Evolutionary conservation across 2,797 vertebrate species (phyloP).

Genomic region (Hapalemur alaotrensis): DNA sequence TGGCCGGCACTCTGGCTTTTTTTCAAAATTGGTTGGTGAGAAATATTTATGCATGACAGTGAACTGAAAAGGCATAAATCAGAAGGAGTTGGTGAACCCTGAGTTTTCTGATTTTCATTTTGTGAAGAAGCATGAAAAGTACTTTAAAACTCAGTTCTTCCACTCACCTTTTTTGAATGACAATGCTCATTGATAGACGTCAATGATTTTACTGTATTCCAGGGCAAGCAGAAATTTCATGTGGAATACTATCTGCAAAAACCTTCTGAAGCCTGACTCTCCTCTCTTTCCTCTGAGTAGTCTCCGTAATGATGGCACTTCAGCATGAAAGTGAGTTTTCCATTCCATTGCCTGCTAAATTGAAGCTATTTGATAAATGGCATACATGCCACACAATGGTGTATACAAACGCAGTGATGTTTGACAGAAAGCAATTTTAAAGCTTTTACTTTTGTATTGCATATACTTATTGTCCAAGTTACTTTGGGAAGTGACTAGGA

Average conservation of each 20-base stretch:
- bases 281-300: not conserved
- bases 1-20: not conserved
- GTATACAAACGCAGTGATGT: not conserved
- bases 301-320: not conserved
- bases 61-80: not conserved
- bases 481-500: not conserved
- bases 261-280: not conserved
- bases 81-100: not conserved
- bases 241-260: not conserved
- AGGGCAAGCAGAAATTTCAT: not conserved
- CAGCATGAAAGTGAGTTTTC: conserved; percentile 31
- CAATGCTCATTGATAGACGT: not conserved
- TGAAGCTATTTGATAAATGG: conserved; percentile 25
- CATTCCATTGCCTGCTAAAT: conserved; percentile 31
- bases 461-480: not conserved
- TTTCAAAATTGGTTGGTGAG: conserved; percentile 1
- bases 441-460: conserved; percentile 22
- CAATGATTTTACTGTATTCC: not conserved
- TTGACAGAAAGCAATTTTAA: conserved; percentile 35
- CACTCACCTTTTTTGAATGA: not conserved
- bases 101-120: conserved; percentile 7
- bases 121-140: not conserved
- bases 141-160: not conserved
- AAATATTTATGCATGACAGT: not conserved
- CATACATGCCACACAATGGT: not conserved